Conservation (phyloP, 2,113 vertebrate genomes). For the Aspidoscelis tigris region DNA sequence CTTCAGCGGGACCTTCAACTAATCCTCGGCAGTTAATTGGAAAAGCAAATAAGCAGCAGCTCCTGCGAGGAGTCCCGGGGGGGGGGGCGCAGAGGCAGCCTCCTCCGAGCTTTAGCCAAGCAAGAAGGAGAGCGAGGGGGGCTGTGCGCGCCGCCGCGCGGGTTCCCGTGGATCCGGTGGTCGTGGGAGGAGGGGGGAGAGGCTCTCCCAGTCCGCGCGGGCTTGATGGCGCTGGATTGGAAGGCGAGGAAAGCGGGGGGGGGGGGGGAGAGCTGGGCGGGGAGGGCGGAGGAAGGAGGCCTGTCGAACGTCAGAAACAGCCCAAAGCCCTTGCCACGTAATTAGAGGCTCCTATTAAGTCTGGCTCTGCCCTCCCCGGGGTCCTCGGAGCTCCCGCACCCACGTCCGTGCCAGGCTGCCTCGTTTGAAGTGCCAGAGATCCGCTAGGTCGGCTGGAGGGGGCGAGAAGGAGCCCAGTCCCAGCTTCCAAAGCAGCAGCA, state of each 20-base stretch:
- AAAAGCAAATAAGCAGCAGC: slow-evolving; percentile 64
- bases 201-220: slow-evolving; percentile 67
- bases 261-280: slow-evolving; percentile 62
- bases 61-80: slow-evolving; percentile 50
- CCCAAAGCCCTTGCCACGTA: slow-evolving; percentile 86
- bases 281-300: slow-evolving; percentile 66
- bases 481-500: neutral
- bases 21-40: slow-evolving; percentile 63
- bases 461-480: slow-evolving; percentile 37
- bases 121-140: slow-evolving; percentile 17
- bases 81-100: slow-evolving; percentile 57
- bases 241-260: slow-evolving; percentile 34
- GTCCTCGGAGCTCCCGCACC: slow-evolving; percentile 76
- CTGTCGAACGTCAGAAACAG: slow-evolving; percentile 84
- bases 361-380: slow-evolving; percentile 77
- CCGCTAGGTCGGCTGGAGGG: slow-evolving; percentile 66
- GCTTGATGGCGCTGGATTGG: slow-evolving; percentile 51
- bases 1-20: slow-evolving; percentile 61
- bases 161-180: slow-evolving; percentile 43
- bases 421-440: slow-evolving; percentile 82
- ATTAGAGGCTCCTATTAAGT: slow-evolving; percentile 84
- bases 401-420: slow-evolving; percentile 77
- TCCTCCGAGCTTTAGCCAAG: slow-evolving; percentile 64
- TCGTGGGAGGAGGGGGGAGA: slow-evolving; percentile 53
- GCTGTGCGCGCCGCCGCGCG: neutral